These are phyloP conservation scores for Homalodisca vitripennis DNA, from an alignment of 1,140 invertebrate species.

Conservation along the genomic window DNA sequence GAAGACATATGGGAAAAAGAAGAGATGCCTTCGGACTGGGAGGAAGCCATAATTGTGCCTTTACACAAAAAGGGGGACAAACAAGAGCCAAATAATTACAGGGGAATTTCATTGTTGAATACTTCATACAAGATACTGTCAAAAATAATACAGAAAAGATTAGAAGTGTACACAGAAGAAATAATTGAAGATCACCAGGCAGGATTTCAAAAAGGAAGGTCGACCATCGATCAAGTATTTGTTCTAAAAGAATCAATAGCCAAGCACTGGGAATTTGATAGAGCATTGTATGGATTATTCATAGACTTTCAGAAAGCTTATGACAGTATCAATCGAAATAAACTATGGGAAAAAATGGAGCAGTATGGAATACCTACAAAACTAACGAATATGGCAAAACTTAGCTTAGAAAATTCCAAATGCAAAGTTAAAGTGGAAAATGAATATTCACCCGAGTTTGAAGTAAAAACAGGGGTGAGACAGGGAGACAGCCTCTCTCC, in stretches of 20 bases:
- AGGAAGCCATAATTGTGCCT: slow-evolving; percentile 6
- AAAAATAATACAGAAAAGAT: slow-evolving; percentile 25
- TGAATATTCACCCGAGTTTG: too few species aligned
- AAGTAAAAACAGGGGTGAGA: too few species aligned
- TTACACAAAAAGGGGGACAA: slow-evolving; percentile 35
- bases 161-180: slow-evolving; percentile 25
- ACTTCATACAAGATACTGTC: slow-evolving; percentile 32
- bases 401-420: not conserved
- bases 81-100: slow-evolving; percentile 30
- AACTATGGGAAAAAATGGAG: slow-evolving; percentile 20
- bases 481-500: too few species aligned
- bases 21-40: slow-evolving; percentile 11
- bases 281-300: slow-evolving; percentile 46
- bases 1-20: slow-evolving; percentile 7
- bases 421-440: slow-evolving; percentile 14
- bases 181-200: slow-evolving; percentile 33
- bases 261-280: slow-evolving; percentile 31
- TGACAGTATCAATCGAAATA: slow-evolving; percentile 32
- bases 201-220: slow-evolving; percentile 31
- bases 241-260: slow-evolving; percentile 27
- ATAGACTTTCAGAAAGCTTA: slow-evolving; percentile 29
- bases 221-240: slow-evolving; percentile 33
- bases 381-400: not conserved
- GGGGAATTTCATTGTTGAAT: slow-evolving; percentile 32
- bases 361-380: slow-evolving; percentile 7